Base-by-base conservation (phyloP, 2,797 vertebrate genomes). In the Corythornis leucogaster region DNA sequence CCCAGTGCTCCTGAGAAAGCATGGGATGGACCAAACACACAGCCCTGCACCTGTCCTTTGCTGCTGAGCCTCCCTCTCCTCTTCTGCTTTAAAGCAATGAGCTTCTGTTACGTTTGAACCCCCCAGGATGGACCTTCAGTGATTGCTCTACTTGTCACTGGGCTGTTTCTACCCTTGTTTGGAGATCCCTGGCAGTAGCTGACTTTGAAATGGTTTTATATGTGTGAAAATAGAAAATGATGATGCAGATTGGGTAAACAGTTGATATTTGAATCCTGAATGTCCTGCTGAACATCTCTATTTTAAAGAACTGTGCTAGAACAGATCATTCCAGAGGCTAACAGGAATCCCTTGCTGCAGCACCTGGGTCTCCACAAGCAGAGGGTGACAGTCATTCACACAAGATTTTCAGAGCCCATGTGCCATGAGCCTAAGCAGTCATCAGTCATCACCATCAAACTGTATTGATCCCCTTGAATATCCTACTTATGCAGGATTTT, bases 91-190 rank as follows among this genome's bases (percentile, higher is more conserved):
- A 35, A 48, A 45, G 54, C 25, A 70, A 54, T 4, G 11, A 70
- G 15, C 28, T 66, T 46, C 25, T 28, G 2, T 10, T 12, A 50
- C 1, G 13, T 31, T 51, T 40, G 43, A 90, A 40, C 8, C n/a
- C n/a, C 31, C 12, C 25, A 13, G 2, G 38, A 31, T 5, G 31
- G 2, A 40, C 15, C 30, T 38, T 50, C 51, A 53, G 43, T 22
- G 51, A 54, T 33, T 3, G 0, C 21, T 62, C 31, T 26, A 8
- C 28, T 48, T 22, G 30, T 33, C 61, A 28, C 0, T 38, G 11
- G 51, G 12, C 53, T 51, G 21, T 26, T 71, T 28, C 69, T 25
- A 17, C 50, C 31, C 50, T 50, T 9, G 17, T 50, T 61, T 43
- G 48, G 22, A 55, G 80, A 2, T 5, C 50, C 76, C 35, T 48